Percentiles rank a stretch among this genome's conserved stretches.
These are phyloP conservation scores for Lindbergichthys nudifrons DNA, from an alignment of 2,797 vertebrate species.

Conservation along the genomic window DNA sequence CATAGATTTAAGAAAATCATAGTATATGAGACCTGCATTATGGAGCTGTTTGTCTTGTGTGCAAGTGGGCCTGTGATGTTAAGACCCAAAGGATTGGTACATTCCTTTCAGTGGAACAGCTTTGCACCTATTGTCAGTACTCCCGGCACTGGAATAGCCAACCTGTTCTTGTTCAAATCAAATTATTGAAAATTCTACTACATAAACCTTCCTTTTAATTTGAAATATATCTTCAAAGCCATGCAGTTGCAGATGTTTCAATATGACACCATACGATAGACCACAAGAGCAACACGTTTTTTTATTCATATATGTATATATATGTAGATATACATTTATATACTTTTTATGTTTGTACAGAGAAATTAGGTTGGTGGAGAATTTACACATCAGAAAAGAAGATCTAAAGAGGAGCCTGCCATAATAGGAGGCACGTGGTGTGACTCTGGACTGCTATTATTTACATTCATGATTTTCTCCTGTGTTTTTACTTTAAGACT, in stretches of 20 bases:
- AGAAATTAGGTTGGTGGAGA: too few species aligned
- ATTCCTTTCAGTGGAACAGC: constrained; percentile 2
- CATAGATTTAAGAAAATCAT: not conserved
- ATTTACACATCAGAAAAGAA: too few species aligned
- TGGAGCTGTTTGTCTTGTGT: constrained; percentile 4
- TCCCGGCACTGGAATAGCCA: constrained; percentile 22
- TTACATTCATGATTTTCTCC: not conserved
- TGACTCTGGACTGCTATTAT: not conserved
- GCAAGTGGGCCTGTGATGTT: not conserved
- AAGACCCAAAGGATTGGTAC: not conserved
- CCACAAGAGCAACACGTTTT: too few species aligned
- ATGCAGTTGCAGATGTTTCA: not conserved
- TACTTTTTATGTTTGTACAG: too few species aligned
- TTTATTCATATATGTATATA: too few species aligned
- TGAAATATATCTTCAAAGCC: not conserved
- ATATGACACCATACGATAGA: not conserved
- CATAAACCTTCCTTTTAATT: not conserved
- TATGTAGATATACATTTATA: too few species aligned
- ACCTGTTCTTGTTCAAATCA: not conserved
- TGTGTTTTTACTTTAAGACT: not conserved
- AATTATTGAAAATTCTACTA: not conserved
- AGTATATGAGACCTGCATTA: not conserved
- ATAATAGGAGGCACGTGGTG: not conserved
- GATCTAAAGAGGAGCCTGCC: too few species aligned
- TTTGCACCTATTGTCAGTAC: constrained; percentile 15